These are phyloP conservation scores for Apocrypta bakeri DNA, from an alignment of 1,140 invertebrate species.

Conservation along the genomic window DNA sequence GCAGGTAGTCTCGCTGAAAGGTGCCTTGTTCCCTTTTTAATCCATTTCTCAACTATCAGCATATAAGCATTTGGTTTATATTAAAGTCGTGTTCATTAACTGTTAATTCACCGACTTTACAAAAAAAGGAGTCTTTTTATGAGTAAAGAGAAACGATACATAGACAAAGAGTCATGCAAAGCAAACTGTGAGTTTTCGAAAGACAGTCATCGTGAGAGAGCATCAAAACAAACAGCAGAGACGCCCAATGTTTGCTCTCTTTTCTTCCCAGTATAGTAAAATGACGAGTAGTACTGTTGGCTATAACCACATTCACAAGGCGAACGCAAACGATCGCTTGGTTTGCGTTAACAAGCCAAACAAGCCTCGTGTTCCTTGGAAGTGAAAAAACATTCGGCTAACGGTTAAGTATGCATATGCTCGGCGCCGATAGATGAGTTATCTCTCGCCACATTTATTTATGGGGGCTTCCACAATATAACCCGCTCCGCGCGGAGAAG, in stretches of 20 bases:
- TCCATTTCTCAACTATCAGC: too few species aligned
- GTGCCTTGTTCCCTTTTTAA: too few species aligned
- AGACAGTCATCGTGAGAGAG: neutral
- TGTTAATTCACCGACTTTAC: too few species aligned
- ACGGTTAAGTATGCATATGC: neutral
- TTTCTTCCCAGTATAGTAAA: neutral
- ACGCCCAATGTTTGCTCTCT: neutral
- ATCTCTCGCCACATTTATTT: conserved; percentile 37
- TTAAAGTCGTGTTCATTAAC: too few species aligned
- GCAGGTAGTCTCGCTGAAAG: too few species aligned
- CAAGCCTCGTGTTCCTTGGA: neutral
- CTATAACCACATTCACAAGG: neutral
- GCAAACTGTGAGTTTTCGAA: neutral
- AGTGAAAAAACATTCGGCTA: neutral
- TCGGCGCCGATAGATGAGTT: conserved; percentile 26
- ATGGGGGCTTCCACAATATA: conserved; percentile 50
- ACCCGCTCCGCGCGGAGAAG: conserved; percentile 53
- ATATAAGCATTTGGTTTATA: too few species aligned
- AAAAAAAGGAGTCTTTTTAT: too few species aligned
- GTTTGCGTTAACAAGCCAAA: neutral
- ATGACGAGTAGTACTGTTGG: neutral
- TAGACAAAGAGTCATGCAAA: too few species aligned
- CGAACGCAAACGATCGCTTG: neutral
- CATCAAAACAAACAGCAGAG: neutral
- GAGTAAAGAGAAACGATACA: too few species aligned